Conservation (phyloP, 2,888 invertebrate genomes). For the Peribatodes rhomboidaria region DNA sequence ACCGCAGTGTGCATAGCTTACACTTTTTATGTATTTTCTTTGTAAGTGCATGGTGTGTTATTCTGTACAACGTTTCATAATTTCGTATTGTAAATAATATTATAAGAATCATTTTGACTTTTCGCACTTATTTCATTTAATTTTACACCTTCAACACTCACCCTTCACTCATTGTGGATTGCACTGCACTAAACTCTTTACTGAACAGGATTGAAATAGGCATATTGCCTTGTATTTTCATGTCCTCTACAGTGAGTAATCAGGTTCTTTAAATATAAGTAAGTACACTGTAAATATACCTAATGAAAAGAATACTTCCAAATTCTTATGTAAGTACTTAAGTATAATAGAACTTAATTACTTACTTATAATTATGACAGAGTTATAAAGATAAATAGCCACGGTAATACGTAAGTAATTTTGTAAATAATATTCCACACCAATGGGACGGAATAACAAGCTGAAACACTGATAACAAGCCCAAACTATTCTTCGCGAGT, state of each 20-base stretch:
- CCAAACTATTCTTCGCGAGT: conserved; percentile 44
- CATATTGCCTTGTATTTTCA: conserved; percentile 5
- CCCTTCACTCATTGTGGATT: conserved; percentile 64
- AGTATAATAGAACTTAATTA: conserved; percentile 37
- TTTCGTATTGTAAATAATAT: conserved; percentile 79
- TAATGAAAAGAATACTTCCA: too few relatives aligned
- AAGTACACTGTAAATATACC: neutral
- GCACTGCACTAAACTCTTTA: conserved; percentile 42
- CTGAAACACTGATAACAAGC: conserved; percentile 49
- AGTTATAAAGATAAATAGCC: conserved; percentile 13
- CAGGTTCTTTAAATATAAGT: conserved; percentile 23
- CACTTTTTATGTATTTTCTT: conserved; percentile 68
- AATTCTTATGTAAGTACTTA: neutral
- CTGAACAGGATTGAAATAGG: conserved; percentile 20
- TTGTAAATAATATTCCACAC: conserved; percentile 46
- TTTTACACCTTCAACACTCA: conserved; percentile 73
- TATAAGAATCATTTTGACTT: conserved; percentile 82
- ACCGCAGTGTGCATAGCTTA: conserved; percentile 81
- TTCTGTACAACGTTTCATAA: conserved; percentile 69
- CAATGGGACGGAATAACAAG: conserved; percentile 52
- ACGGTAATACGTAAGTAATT: neutral
- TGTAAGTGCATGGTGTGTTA: conserved; percentile 86
- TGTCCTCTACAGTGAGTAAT: conserved; percentile 22
- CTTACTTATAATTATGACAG: conserved; percentile 25
- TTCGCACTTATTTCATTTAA: conserved; percentile 84